Evolutionary conservation across 2,113 vertebrate species (phyloP).

Genomic region (Labeo rohita): DNA sequence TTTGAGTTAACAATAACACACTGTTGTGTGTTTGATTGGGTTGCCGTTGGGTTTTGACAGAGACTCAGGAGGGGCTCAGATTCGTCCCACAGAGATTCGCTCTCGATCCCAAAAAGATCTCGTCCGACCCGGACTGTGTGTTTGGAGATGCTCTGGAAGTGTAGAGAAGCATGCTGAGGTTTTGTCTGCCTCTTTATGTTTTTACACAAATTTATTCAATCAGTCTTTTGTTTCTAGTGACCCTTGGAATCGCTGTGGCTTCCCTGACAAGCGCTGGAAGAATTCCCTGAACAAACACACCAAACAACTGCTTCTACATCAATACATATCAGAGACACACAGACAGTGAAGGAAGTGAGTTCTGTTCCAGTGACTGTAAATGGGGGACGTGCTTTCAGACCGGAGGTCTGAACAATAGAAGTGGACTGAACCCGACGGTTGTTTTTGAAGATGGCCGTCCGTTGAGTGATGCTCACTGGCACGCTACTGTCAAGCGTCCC

Average conservation of each 20-base stretch:
- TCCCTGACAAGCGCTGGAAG: slow-evolving; percentile 76
- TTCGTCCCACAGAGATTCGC: neutral
- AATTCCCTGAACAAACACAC: slow-evolving; percentile 42
- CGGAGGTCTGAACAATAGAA: slow-evolving; percentile 10
- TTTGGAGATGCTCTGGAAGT: slow-evolving; percentile 44
- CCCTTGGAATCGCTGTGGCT: slow-evolving; percentile 68
- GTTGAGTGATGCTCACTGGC: slow-evolving; percentile 73
- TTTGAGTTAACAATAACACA: neutral
- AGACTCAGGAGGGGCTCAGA: neutral
- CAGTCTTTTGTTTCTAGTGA: slow-evolving; percentile 76
- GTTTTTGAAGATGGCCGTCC: slow-evolving; percentile 66
- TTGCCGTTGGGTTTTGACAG: neutral
- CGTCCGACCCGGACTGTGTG: slow-evolving; percentile 34
- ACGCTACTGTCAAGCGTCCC: slow-evolving; percentile 72
- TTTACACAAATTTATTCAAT: slow-evolving; percentile 82
- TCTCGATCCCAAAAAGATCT: slow-evolving; percentile 27
- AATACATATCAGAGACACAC: slow-evolving; percentile 9
- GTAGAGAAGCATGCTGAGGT: slow-evolving; percentile 41
- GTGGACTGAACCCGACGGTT: slow-evolving; percentile 23
- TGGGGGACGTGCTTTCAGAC: neutral
- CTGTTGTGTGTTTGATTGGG: neutral
- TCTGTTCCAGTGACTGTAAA: neutral
- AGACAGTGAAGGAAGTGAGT: neutral
- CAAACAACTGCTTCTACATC: slow-evolving; percentile 21
- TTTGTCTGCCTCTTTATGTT: slow-evolving; percentile 70